These are phyloP conservation scores for Agrochola lychnidis DNA, from an alignment of 2,888 invertebrate genomes.

Conservation along the genomic window DNA sequence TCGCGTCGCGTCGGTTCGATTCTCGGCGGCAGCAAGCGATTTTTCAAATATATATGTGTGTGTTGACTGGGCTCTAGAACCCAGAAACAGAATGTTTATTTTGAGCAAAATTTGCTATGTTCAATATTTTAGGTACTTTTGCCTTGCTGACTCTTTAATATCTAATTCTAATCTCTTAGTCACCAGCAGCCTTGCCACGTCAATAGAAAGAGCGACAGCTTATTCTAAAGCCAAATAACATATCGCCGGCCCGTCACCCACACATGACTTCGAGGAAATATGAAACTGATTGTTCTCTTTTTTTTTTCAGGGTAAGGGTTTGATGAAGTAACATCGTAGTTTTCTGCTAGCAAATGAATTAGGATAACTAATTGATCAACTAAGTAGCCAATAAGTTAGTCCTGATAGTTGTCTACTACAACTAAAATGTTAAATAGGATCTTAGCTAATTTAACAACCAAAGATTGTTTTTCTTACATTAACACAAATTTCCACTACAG, in stretches of 20 bases:
- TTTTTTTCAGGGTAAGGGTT: constrained; percentile 78
- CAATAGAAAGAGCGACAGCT: neutral
- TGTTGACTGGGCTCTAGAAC: neutral
- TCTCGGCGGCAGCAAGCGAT: neutral
- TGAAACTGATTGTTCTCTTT: constrained; percentile 58
- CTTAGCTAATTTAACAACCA: constrained; percentile 19
- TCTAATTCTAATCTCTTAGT: constrained; percentile 20
- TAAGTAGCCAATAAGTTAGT: constrained; percentile 45
- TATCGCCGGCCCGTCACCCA: neutral
- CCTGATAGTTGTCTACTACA: constrained; percentile 19
- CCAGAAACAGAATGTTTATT: neutral
- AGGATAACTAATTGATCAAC: constrained; percentile 41
- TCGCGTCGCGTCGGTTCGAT: neutral
- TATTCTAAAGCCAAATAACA: constrained; percentile 21
- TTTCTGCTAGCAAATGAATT: constrained; percentile 60
- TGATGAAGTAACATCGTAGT: constrained; percentile 62
- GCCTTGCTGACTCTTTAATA: neutral
- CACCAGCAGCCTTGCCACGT: constrained; percentile 12
- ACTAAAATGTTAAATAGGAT: constrained; percentile 39
- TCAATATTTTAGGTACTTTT: neutral
- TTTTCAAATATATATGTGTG: neutral
- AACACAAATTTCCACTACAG: constrained; percentile 51
- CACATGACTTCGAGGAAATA: neutral
- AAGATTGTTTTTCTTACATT: constrained; percentile 39
- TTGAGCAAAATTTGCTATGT: neutral